Conservation (phyloP, 2,797 vertebrate species). For the Dipus sagitta region DNA sequence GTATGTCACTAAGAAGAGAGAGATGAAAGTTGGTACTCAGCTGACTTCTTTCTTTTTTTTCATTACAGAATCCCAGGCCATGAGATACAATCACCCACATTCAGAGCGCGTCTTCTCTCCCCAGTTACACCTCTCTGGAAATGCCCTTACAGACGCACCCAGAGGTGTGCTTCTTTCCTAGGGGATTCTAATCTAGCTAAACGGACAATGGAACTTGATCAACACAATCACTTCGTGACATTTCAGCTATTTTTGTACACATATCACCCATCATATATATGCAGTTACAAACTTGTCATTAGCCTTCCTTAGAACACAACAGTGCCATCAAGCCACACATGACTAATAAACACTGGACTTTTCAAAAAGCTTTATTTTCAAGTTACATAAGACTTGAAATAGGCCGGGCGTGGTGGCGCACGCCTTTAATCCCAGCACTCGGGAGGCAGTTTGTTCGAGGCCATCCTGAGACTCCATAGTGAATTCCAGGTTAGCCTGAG, state of each 20-base stretch:
- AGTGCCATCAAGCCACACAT: not conserved
- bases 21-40: too few species aligned
- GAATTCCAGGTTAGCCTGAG: too few species aligned
- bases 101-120: not conserved
- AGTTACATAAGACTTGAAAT: not conserved
- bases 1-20: not conserved
- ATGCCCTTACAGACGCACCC: not conserved
- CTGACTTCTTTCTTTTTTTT: not conserved
- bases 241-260: not conserved
- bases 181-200: not conserved
- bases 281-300: not conserved
- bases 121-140: not conserved
- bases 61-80: too few species aligned
- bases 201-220: not conserved
- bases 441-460: too few species aligned
- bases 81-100: too few species aligned
- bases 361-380: not conserved
- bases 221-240: not conserved
- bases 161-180: not conserved
- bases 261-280: not conserved
- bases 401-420: too few species aligned
- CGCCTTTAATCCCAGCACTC: too few species aligned
- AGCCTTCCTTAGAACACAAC: not conserved
- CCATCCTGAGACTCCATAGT: too few species aligned
- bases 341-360: not conserved